Conservation (phyloP, 2,113 vertebrate species). For the Poecile atricapillus region DNA sequence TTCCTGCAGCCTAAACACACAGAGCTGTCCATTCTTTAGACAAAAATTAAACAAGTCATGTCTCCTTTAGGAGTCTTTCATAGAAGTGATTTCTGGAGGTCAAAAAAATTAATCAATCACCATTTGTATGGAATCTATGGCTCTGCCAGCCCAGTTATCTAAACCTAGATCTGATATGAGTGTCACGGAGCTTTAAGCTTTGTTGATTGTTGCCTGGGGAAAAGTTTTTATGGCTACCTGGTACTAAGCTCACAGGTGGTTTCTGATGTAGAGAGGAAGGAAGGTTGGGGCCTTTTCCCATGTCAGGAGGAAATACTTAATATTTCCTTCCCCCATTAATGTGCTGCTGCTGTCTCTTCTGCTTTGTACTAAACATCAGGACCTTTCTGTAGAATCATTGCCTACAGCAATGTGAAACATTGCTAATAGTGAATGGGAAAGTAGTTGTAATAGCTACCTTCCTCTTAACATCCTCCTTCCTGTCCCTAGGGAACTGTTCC, state of each 20-base stretch:
- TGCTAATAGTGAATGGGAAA: neutral
- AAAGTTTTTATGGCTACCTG: neutral
- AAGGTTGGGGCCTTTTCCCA: neutral
- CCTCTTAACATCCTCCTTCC: neutral
- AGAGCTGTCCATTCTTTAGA: neutral
- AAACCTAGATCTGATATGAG: neutral
- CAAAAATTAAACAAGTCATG: neutral
- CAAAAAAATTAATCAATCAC: neutral
- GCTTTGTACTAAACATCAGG: neutral
- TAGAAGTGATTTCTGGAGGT: neutral
- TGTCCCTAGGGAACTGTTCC: neutral
- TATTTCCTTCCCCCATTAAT: neutral
- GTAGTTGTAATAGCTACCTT: neutral
- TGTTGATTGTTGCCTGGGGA: neutral
- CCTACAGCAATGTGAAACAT: neutral
- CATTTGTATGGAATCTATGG: neutral
- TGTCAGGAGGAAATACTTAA: neutral
- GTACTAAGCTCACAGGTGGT: neutral
- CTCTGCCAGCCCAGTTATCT: neutral
- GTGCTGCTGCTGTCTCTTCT: neutral
- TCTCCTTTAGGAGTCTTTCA: neutral
- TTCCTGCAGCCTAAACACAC: neutral
- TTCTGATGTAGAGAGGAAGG: neutral
- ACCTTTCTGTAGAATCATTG: neutral
- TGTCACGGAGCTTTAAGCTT: neutral